phyloP scores from a whole-genome alignment of 1,140 invertebrate species.

The Parapsyche elsis region DNA sequence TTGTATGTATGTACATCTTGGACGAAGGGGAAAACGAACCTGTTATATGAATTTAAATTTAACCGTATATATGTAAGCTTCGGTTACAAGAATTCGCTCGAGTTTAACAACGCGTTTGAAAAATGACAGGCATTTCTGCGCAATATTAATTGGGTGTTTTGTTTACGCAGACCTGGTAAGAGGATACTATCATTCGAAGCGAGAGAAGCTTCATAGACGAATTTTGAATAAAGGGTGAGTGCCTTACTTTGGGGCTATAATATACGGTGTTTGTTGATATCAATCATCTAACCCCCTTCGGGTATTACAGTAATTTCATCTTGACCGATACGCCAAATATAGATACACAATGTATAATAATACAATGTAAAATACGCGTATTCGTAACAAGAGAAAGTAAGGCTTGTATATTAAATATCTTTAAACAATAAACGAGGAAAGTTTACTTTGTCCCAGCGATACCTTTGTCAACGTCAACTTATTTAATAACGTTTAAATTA shows the following conservation, averaged over 20 bases:
- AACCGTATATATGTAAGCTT: background rate
- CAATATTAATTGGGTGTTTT: constrained; percentile 51
- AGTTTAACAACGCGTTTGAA: constrained; percentile 12
- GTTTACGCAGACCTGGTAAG: constrained; percentile 29
- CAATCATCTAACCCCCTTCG: constrained; percentile 50
- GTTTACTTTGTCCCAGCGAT: constrained; percentile 30
- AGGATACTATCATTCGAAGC: constrained; percentile 33
- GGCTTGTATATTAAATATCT: constrained; percentile 32
- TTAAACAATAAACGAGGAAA: constrained; percentile 30
- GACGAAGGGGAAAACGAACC: too few species aligned
- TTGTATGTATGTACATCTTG: too few species aligned
- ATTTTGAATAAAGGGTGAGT: background rate
- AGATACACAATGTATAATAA: too few species aligned
- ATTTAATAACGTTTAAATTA: constrained; percentile 38
- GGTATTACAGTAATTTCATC: constrained; percentile 53
- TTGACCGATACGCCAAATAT: constrained; percentile 36
- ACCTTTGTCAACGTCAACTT: constrained; percentile 40
- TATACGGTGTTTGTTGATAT: constrained; percentile 51
- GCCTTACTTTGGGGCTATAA: background rate
- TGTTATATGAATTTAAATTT: too few species aligned
- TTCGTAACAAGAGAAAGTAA: constrained; percentile 27
- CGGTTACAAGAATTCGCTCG: background rate
- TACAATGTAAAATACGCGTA: background rate
- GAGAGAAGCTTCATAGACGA: constrained; percentile 13
- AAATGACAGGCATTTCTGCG: constrained; percentile 43